Evolutionary conservation across 2,797 vertebrate genomes (phyloP).

Genomic region (Novumbra hubbsi): DNA sequence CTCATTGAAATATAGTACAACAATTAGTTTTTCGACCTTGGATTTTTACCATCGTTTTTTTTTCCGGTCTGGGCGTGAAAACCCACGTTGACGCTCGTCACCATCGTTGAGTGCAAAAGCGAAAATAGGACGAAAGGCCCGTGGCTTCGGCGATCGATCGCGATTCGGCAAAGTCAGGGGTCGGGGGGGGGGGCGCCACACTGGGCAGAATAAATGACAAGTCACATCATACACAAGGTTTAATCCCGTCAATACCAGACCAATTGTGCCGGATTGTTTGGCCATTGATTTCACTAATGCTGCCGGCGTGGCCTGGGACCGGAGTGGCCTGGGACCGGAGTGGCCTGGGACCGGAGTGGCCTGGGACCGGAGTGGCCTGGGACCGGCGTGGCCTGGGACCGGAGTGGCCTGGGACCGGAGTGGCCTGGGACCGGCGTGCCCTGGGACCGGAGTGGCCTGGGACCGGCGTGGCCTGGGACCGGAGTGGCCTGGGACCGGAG

Average conservation of each 20-base stretch:
- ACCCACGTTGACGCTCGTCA: conserved; percentile 34
- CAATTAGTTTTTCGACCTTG: neutral
- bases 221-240: conserved; percentile 86
- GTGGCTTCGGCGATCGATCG: conserved; percentile 26
- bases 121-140: conserved; percentile 16
- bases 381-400: conserved; percentile 52
- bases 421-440: conserved; percentile 50
- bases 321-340: conserved; percentile 52
- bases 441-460: conserved; percentile 50
- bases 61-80: neutral
- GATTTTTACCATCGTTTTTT: too few species aligned
- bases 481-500: conserved; percentile 52
- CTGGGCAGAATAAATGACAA: conserved; percentile 81
- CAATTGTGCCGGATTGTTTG: conserved; percentile 89
- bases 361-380: conserved; percentile 50
- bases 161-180: conserved; percentile 50
- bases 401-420: conserved; percentile 52
- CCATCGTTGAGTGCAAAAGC: conserved; percentile 40
- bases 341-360: conserved; percentile 50
- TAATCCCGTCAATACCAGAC: conserved; percentile 93
- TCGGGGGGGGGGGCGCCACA: conserved; percentile 37
- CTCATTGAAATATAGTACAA: conserved; percentile 27
- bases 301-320: conserved; percentile 60
- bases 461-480: conserved; percentile 52
- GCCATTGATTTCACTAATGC: conserved; percentile 90